These are phyloP conservation scores for Macroramphosus scolopax DNA, from an alignment of 2,797 vertebrate genomes.

Conservation along the genomic window DNA sequence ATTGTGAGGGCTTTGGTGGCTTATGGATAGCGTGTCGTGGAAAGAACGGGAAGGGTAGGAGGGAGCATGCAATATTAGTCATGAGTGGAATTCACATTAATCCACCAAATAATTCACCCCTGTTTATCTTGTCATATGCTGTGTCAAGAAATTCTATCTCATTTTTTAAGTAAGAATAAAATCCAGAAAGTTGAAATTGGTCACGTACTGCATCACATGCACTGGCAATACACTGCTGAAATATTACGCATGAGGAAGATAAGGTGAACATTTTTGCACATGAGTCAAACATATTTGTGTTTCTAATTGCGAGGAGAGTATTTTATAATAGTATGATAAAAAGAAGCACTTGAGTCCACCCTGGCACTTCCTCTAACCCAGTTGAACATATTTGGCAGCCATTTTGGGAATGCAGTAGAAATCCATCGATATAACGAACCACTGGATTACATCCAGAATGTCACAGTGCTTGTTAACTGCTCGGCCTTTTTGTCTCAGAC, in stretches of 20 bases:
- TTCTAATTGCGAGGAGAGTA: constrained; percentile 14
- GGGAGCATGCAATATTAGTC: constrained; percentile 20
- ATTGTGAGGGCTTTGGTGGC: constrained; percentile 1
- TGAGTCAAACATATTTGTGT: constrained; percentile 18
- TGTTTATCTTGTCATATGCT: constrained; percentile 10
- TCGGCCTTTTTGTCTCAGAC: constrained; percentile 62
- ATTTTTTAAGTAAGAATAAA: no score
- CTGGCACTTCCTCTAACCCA: constrained; percentile 64
- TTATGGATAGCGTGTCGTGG: no score
- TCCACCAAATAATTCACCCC: constrained; percentile 12
- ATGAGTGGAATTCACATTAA: constrained; percentile 26
- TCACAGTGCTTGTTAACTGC: constrained; percentile 69
- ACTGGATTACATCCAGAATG: constrained; percentile 70
- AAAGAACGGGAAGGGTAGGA: constrained; percentile 21
- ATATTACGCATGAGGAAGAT: no score
- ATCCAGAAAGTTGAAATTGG: no score
- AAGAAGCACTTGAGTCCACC: constrained; percentile 54
- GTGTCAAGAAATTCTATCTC: no score
- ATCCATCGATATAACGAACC: constrained; percentile 69
- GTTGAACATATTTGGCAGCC: constrained; percentile 73
- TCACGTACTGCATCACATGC: no score
- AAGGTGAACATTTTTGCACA: no score
- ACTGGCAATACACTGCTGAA: no score
- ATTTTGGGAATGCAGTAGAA: constrained; percentile 72
- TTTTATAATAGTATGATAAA: constrained; percentile 22